Percentiles rank a stretch among this genome's conserved stretches.
Evolutionary conservation across 2,113 vertebrate species (phyloP).

Genomic region (Sebastes schlegelii): DNA sequence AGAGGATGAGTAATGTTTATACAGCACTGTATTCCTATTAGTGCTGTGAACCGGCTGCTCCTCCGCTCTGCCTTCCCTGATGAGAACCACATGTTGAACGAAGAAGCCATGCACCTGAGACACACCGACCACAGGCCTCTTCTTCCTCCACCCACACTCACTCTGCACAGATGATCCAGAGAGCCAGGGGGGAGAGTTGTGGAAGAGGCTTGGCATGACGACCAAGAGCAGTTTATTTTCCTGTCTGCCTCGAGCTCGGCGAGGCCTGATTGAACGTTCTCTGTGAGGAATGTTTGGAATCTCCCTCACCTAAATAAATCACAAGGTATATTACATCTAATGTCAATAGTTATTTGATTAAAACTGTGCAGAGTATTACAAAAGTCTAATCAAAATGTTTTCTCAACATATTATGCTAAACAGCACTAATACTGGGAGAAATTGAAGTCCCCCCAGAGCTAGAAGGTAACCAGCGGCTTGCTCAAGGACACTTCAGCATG

Average conservation of each 20-base stretch:
- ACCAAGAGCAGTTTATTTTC: conserved; percentile 69
- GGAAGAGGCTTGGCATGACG: conserved; percentile 15
- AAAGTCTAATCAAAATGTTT: too few species aligned
- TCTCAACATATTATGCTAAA: neutral
- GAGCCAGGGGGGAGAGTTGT: conserved; percentile 20
- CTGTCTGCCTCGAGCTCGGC: conserved; percentile 43
- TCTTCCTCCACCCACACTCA: conserved; percentile 13
- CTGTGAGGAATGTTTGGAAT: conserved; percentile 80
- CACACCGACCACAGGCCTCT: conserved; percentile 29
- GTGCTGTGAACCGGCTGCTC: conserved; percentile 54
- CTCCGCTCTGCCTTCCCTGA: conserved; percentile 55
- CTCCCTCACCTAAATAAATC: conserved; percentile 35
- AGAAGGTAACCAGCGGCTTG: neutral
- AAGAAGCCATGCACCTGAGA: conserved; percentile 55
- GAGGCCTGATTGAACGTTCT: conserved; percentile 71
- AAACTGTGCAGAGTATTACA: neutral
- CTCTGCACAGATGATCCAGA: conserved; percentile 34
- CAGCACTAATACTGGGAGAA: neutral
- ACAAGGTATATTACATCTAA: conserved; percentile 13
- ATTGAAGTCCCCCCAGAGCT: neutral
- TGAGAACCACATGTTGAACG: conserved; percentile 77
- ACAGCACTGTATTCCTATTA: conserved; percentile 62
- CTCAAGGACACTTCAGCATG: conserved; percentile 10
- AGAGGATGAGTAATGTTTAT: conserved; percentile 69
- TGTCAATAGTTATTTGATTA: neutral